A percentile compares a stretch with the other conserved stretches of the same genome.
phyloP scores from a whole-genome alignment of 2,797 vertebrate species.

The Ctenosaura bakeri region DNA sequence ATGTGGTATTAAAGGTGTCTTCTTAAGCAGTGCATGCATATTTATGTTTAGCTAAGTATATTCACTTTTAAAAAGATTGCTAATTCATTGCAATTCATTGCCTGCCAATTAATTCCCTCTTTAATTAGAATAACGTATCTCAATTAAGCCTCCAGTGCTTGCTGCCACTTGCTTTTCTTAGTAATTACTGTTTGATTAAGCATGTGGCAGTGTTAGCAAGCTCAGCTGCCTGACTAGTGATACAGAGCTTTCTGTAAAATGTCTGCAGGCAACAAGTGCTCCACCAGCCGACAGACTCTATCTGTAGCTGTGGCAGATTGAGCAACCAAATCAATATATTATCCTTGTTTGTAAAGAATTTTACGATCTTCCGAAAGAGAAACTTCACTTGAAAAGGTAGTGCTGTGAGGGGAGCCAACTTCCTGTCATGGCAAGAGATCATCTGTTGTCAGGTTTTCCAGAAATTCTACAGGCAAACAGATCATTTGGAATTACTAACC shows the following conservation, averaged over 20 bases:
- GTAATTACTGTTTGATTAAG: slow-evolving; percentile 87
- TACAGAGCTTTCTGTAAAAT: slow-evolving; percentile 82
- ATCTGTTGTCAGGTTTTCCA: slow-evolving; percentile 24
- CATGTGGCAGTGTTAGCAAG: slow-evolving; percentile 82
- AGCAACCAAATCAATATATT: slow-evolving; percentile 79
- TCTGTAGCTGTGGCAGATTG: slow-evolving; percentile 60
- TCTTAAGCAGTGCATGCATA: slow-evolving; percentile 20
- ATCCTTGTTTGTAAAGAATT: slow-evolving; percentile 79
- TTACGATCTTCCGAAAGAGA: slow-evolving; percentile 73
- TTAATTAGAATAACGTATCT: slow-evolving; percentile 73
- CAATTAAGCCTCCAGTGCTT: slow-evolving; percentile 72
- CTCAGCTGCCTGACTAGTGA: slow-evolving; percentile 76
- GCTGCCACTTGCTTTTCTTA: slow-evolving; percentile 83
- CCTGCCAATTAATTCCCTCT: slow-evolving; percentile 77
- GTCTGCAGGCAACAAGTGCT: slow-evolving; percentile 73
- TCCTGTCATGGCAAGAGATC: slow-evolving; percentile 10
- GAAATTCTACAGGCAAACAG: background rate
- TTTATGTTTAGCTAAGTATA: background rate
- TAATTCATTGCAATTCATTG: slow-evolving; percentile 72
- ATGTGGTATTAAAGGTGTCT: slow-evolving; percentile 8
- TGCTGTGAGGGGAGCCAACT: slow-evolving; percentile 16
- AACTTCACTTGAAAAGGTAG: slow-evolving; percentile 31
- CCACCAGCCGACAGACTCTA: slow-evolving; percentile 54
- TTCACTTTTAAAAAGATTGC: slow-evolving; percentile 46
- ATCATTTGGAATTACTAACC: slow-evolving; percentile 40